Percentiles rank a stretch among this genome's conserved stretches.
phyloP scores from a whole-genome alignment of 2,888 invertebrate species.

The Phragmatobia fuliginosa region DNA sequence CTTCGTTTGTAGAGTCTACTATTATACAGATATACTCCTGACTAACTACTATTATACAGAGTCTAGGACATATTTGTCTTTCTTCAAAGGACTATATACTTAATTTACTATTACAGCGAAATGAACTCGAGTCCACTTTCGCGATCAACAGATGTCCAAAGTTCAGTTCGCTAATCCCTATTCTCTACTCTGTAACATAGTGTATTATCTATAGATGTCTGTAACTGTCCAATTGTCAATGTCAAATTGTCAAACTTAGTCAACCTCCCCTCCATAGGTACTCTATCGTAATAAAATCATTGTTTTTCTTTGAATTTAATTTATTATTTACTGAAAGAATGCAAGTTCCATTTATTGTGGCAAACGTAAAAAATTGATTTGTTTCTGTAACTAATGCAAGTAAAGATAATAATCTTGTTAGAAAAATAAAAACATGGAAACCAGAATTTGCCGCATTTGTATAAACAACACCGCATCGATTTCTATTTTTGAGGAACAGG shows the following conservation, averaged over 20 bases:
- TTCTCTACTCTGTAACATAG: too few species aligned
- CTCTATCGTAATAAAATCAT: background rate
- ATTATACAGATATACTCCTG: too few species aligned
- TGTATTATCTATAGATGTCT: too few species aligned
- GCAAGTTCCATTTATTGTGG: background rate
- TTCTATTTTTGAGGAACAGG: constrained; percentile 68
- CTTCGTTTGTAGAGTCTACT: too few species aligned
- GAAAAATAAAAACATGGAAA: constrained; percentile 41
- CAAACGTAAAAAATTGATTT: too few species aligned
- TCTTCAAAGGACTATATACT: too few species aligned
- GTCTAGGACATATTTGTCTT: too few species aligned
- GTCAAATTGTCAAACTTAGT: background rate
- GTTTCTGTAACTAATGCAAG: background rate
- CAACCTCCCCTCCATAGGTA: too few species aligned
- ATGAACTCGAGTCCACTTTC: background rate
- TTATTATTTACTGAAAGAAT: background rate
- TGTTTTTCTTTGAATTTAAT: background rate
- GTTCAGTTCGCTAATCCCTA: too few species aligned
- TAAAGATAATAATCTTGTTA: background rate
- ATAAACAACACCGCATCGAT: constrained; percentile 67
- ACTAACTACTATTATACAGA: too few species aligned
- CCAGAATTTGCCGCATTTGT: constrained; percentile 73
- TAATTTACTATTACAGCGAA: background rate
- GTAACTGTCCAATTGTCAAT: too few species aligned
- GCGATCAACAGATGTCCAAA: background rate